A percentile compares a stretch with the other conserved stretches of the same genome.
These are phyloP conservation scores for Synergus itoensis DNA, from an alignment of 2,888 invertebrate species.

Conservation along the genomic window DNA sequence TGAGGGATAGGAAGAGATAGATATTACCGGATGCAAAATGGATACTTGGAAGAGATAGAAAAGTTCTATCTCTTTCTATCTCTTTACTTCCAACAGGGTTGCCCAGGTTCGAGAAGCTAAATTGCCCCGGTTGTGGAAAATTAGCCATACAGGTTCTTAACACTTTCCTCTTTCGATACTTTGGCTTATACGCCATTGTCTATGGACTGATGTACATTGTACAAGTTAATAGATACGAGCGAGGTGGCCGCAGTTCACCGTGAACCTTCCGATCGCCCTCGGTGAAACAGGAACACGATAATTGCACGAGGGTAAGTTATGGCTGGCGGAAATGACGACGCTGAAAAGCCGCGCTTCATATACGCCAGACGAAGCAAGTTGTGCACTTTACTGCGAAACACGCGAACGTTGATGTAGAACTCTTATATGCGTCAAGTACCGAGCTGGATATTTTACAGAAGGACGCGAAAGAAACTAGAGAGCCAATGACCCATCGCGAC, in stretches of 20 bases:
- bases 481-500: conserved; percentile 58
- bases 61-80: too few relatives aligned
- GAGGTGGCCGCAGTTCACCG: conserved; percentile 24
- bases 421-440: not conserved
- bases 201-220: not conserved
- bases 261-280: conserved; percentile 55
- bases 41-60: too few relatives aligned
- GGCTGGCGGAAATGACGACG: conserved; percentile 63
- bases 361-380: conserved; percentile 55
- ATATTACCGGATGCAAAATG: too few relatives aligned
- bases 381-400: conserved; percentile 55
- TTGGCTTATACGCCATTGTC: not conserved
- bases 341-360: conserved; percentile 56
- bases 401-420: conserved; percentile 48
- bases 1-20: too few relatives aligned
- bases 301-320: conserved; percentile 62
- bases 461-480: conserved; percentile 53
- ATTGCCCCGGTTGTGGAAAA: too few relatives aligned
- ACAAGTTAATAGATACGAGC: conserved; percentile 31
- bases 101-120: too few relatives aligned
- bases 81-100: too few relatives aligned
- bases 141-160: too few relatives aligned
- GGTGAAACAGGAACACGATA: conserved; percentile 61
- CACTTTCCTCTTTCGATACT: not conserved
- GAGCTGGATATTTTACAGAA: conserved; percentile 36